Evolutionary conservation across 2,888 invertebrate species (phyloP), one percentile per base, ranked within the genome.

Genomic region (Teinopalpus imperialis): DNA sequence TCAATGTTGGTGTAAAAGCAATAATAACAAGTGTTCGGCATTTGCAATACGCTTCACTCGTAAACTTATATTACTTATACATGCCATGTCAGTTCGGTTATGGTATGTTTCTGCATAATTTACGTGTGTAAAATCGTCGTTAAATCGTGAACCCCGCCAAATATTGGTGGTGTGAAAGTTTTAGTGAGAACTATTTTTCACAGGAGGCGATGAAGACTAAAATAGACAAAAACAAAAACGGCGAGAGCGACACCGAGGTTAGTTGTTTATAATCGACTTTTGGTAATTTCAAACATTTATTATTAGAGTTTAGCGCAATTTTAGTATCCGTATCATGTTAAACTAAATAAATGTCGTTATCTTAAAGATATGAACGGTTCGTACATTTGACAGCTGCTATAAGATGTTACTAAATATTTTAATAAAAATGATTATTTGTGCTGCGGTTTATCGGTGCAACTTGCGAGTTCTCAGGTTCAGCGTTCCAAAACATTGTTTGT

Each of bases 121-220:
- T 80, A 71, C 66, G 66, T 69, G 78, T 77, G 70, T 73, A 61
- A 74, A 72, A 72, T 66, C 55, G 59, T 67, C 57, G 64, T 63
- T 63, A 65, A 64, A 64, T 74, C 57, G 76, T 78, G 76, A 68
- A 68, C 61, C 49, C 49, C 59, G 59, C 50, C 47, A 66, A 68
- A 69, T 67, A 68, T 68, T 54, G 56, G 77, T 75, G 73, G 63
- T 71, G 81, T 82, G 81, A 69, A 57, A 68, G 74, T 79, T 75
- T 67, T 56, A 75, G 81, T 81, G 80, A 56, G 61, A 65, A 64
- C 65, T 66, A 68, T 80, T 81, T 66, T 80, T 80, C 73, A 54
- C 86, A 88, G 79, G 82, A 90, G 86, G 90, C 82, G 69, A 86
- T 90, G 82, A 91, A 91, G 88, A 90, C 81, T 64, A 91, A 91